Conservation (phyloP, 1,140 invertebrate species). For the Aphelinus atriplicis region DNA sequence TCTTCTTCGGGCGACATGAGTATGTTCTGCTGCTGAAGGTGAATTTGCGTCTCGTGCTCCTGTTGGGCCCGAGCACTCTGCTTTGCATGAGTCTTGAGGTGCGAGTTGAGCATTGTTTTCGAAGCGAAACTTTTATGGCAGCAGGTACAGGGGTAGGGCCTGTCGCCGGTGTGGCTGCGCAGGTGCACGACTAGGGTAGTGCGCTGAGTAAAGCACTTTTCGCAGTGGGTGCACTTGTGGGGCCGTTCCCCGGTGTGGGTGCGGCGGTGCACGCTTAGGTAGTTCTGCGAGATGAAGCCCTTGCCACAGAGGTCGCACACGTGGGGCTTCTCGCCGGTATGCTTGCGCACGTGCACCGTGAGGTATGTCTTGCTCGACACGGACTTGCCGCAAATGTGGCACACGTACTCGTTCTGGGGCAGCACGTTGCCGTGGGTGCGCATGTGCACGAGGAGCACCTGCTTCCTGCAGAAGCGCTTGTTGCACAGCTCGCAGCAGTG, state of each 20-base stretch:
- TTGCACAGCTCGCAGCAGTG: constrained; percentile 63
- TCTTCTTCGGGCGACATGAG: constrained; percentile 23
- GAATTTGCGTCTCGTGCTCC: constrained; percentile 46
- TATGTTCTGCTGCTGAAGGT: constrained; percentile 41
- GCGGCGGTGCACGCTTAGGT: constrained; percentile 76
- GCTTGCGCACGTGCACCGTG: constrained; percentile 84
- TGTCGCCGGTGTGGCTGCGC: constrained; percentile 71
- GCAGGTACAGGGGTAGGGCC: constrained; percentile 70
- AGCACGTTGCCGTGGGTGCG: constrained; percentile 54
- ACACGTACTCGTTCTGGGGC: constrained; percentile 68
- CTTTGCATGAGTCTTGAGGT: constrained; percentile 63
- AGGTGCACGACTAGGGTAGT: constrained; percentile 67
- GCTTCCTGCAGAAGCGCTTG: constrained; percentile 62
- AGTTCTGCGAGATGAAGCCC: constrained; percentile 76
- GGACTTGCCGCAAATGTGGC: constrained; percentile 77
- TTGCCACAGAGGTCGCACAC: constrained; percentile 71
- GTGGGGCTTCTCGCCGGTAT: constrained; percentile 70
- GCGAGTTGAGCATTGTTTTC: constrained; percentile 65
- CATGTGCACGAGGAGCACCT: constrained; percentile 65
- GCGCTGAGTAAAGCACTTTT: constrained; percentile 79
- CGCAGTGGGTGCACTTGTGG: constrained; percentile 74
- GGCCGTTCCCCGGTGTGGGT: constrained; percentile 78
- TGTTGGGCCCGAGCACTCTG: constrained; percentile 57
- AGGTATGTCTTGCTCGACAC: constrained; percentile 80
- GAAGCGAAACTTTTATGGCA: constrained; percentile 67